phyloP scores from a whole-genome alignment of 2,797 vertebrate species.

The Pteropus rufus region DNA sequence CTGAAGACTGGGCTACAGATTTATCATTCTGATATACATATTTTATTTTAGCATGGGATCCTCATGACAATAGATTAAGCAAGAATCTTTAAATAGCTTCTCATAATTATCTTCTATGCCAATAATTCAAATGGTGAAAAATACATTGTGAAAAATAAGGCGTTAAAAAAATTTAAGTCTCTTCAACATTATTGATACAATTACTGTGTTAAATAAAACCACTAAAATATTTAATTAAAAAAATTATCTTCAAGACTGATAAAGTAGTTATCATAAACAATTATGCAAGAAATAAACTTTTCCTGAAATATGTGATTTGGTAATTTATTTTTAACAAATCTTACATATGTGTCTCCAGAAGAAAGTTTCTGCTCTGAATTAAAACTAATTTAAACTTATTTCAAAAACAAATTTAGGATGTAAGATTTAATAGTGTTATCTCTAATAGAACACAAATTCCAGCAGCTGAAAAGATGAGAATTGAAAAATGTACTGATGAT shows the following conservation, averaged over 20 bases:
- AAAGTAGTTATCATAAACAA: background rate
- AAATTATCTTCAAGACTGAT: background rate
- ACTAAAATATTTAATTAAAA: background rate
- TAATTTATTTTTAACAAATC: constrained; percentile 37
- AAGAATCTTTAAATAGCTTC: background rate
- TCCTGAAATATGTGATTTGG: background rate
- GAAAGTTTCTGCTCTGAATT: background rate
- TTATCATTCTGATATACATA: background rate
- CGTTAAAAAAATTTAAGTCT: background rate
- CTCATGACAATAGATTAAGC: background rate
- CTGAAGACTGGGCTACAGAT: background rate
- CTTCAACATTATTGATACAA: background rate
- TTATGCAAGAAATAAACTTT: background rate
- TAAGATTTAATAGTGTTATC: background rate
- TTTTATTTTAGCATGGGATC: background rate
- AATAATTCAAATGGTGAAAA: constrained; percentile 24
- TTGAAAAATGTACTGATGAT: background rate
- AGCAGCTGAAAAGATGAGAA: background rate
- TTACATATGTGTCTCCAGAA: background rate
- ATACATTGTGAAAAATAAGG: background rate
- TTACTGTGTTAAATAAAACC: background rate
- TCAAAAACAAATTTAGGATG: background rate
- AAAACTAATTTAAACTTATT: constrained; percentile 34
- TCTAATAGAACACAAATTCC: background rate
- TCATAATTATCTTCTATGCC: background rate